Evolutionary conservation across 2,113 vertebrate species (phyloP).

Genomic region (Pholis gunnellus): DNA sequence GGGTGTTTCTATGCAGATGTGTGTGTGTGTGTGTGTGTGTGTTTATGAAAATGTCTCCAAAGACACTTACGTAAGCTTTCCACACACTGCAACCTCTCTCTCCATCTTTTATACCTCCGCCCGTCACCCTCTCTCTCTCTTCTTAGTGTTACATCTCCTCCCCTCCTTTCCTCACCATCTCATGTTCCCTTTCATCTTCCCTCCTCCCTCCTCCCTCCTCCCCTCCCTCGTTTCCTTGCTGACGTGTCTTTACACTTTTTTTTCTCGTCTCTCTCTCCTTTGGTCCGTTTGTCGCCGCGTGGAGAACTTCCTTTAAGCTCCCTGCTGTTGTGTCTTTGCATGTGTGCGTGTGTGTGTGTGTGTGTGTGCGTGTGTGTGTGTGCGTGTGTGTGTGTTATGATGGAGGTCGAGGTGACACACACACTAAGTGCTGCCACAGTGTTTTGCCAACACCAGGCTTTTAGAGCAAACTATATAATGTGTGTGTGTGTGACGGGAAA

Average conservation of each 20-base stretch:
- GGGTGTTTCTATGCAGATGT: neutral
- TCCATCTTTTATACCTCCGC: neutral
- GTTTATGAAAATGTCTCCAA: neutral
- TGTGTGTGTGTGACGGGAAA: too few relatives aligned
- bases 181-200: neutral
- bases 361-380: conserved; percentile 8
- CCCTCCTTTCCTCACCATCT: neutral
- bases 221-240: neutral
- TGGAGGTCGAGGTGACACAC: conserved; percentile 30
- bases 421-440: conserved; percentile 18
- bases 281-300: neutral
- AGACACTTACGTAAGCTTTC: conserved; percentile 52
- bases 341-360: conserved; percentile 10
- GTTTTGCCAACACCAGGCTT: conserved; percentile 34
- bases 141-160: too few relatives aligned
- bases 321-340: neutral
- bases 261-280: too few relatives aligned
- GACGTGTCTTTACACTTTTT: neutral
- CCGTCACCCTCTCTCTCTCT: neutral
- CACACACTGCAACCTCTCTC: conserved; percentile 11
- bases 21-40: neutral
- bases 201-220: neutral
- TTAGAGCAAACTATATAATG: conserved; percentile 30
- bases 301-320: conserved; percentile 3
- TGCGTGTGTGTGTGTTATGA: neutral